Evolutionary conservation across 2,113 vertebrate species (phyloP), one percentile per base, ranked within the genome.

Genomic region (Romanogobio albipinnatus): DNA sequence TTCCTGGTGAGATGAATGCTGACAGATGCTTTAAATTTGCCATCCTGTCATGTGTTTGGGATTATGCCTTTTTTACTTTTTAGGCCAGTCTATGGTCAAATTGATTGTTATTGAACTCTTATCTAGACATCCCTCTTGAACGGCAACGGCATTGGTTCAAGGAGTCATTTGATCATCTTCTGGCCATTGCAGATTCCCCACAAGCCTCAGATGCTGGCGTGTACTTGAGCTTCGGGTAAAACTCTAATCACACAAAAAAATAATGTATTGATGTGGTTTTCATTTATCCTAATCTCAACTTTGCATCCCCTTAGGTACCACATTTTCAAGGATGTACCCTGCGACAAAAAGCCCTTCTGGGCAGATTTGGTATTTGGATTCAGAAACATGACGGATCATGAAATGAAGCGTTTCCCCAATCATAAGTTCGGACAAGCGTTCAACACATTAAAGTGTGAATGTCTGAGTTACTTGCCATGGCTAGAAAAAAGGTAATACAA

Each of bases 401-500:
- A 99, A 81, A 84, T 99, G 88, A 94, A 91, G 0, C 94, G 92
- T 76, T 99, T 99, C 81, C 96, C 97, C 0, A 89, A 93, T 17
- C 89, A 97, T 49, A 93, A 1, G 29, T 97, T 94, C 79, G 98
- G 98, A 33, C 96, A 97, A 8, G 93, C 94, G 2, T 97, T 98
- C 87, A 98, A 95, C 0, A 98, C 97, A 1, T 56, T 99, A 70
- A 97, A 96, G 80, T 98, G 97, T 45, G 96, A 99, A 89, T 94
- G 95, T 39, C 86, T 91, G 22, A 75, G 64, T n/a, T 99, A 99
- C 92, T 92, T 99, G 75, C 94, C 94, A 0, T 99, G 98, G 98
- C 87, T 99, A 77, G 90, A 96, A 89, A 95, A 95, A 89, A 97
- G 96, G 98, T 99, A 82, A 24, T 22, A 74, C 1, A 22, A 11